Conservation (phyloP, 2,113 vertebrate species). For the Parotia lawesii region DNA sequence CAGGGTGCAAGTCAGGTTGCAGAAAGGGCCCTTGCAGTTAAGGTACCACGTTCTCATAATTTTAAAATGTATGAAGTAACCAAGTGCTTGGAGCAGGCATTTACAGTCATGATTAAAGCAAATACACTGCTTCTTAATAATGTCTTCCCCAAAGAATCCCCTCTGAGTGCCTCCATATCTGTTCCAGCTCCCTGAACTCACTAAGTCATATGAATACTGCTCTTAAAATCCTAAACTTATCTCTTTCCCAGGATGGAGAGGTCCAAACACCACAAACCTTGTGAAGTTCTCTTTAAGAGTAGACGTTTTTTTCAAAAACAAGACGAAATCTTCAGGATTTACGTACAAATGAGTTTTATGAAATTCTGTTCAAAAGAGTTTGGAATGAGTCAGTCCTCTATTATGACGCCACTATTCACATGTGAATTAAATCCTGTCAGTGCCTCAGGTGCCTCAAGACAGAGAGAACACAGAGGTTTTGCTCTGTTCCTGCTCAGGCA, state of each 20-base stretch:
- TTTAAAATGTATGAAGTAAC: background rate
- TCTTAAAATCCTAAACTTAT: constrained; percentile 24
- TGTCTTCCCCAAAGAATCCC: background rate
- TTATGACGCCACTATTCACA: constrained; percentile 14
- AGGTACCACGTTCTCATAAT: background rate
- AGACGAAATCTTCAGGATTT: background rate
- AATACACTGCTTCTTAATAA: background rate
- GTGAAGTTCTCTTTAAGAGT: constrained; percentile 7
- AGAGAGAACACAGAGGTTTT: background rate
- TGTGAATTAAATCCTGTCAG: background rate
- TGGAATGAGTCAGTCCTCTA: background rate
- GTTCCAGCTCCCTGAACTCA: constrained; percentile 10
- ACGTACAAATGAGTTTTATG: constrained; percentile 13
- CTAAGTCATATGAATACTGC: background rate
- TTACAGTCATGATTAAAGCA: background rate
- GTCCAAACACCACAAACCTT: background rate
- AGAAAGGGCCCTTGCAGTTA: background rate
- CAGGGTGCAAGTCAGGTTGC: background rate
- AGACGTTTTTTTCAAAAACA: background rate
- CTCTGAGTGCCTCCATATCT: background rate
- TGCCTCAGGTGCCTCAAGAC: background rate
- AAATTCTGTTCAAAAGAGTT: constrained; percentile 45
- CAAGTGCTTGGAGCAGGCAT: background rate
- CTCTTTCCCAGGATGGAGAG: constrained; percentile 8
- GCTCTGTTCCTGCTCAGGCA: background rate